These are phyloP conservation scores for Acrobasis suavella DNA, from an alignment of 2,888 invertebrate species.

Conservation along the genomic window DNA sequence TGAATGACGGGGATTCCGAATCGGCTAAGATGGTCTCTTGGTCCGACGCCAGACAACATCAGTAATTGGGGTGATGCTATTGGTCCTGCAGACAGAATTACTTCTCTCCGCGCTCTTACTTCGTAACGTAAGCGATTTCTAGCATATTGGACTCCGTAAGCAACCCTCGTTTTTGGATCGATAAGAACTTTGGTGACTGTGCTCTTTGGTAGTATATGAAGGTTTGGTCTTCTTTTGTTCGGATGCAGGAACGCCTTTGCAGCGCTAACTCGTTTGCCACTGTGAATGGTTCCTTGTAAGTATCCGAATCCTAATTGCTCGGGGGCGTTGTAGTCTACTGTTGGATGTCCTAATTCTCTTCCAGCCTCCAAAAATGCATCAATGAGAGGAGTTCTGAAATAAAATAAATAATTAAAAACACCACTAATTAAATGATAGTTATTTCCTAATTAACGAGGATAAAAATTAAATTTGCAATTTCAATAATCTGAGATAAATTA, in stretches of 20 bases:
- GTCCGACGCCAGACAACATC: conserved; percentile 89
- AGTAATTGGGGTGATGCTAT: conserved; percentile 91
- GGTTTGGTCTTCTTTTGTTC: conserved; percentile 75
- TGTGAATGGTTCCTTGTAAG: conserved; percentile 82
- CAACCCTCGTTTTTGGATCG: conserved; percentile 65
- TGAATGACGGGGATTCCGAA: conserved; percentile 80
- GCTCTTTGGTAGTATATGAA: conserved; percentile 80
- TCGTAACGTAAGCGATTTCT: conserved; percentile 61
- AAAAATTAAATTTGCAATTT: too few relatives aligned
- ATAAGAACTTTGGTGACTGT: conserved; percentile 81
- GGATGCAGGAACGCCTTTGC: conserved; percentile 84
- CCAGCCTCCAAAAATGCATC: conserved; percentile 85
- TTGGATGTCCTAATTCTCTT: conserved; percentile 83
- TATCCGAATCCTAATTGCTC: conserved; percentile 81
- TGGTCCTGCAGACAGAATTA: conserved; percentile 89
- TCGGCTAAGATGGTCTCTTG: conserved; percentile 78
- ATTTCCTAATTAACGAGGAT: too few relatives aligned
- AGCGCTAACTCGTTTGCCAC: conserved; percentile 83
- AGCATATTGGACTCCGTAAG: conserved; percentile 81
- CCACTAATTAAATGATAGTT: neutral
- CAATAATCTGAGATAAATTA: too few relatives aligned
- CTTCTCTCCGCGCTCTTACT: conserved; percentile 84
- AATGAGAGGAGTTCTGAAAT: conserved; percentile 71
- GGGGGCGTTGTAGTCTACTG: conserved; percentile 86
- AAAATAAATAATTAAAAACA: conserved; percentile 2